A percentile compares a stretch with the other conserved stretches of the same genome.
Conservation (phyloP, 2,888 invertebrate species). For the Scrobipalpa atriplicella region DNA sequence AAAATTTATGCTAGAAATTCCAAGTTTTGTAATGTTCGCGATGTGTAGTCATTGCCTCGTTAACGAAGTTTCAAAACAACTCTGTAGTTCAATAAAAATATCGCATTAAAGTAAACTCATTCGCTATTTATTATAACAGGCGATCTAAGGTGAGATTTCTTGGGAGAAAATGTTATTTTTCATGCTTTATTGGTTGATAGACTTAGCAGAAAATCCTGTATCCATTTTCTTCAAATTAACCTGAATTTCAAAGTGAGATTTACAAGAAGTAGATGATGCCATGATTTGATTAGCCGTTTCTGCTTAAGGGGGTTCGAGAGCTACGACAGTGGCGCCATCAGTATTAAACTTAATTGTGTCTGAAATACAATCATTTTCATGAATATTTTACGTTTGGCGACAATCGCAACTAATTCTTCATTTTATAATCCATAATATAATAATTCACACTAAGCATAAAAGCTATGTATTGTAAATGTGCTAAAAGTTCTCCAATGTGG, state of each 20-base stretch:
- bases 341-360: too few species aligned
- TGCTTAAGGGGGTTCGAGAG: too few species aligned
- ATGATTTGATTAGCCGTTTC: neutral
- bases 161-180: conserved; percentile 6
- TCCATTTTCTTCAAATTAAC: neutral
- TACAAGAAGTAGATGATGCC: neutral
- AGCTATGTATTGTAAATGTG: too few species aligned
- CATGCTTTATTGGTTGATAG: neutral
- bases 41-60: neutral
- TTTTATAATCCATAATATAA: too few species aligned
- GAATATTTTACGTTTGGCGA: too few species aligned
- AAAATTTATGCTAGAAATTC: neutral
- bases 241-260: conserved; percentile 15
- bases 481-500: too few species aligned
- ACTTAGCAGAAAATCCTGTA: neutral
- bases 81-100: conserved; percentile 18
- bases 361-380: too few species aligned
- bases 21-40: conserved; percentile 2
- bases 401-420: too few species aligned
- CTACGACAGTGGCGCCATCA: too few species aligned
- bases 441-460: too few species aligned
- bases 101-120: conserved; percentile 9
- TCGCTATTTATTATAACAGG: neutral
- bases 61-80: conserved; percentile 50
- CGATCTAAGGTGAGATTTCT: neutral